Percentiles rank a stretch among this genome's conserved stretches.
Evolutionary conservation across 2,797 vertebrate genomes (phyloP).

Genomic region (Valencia hispanica): DNA sequence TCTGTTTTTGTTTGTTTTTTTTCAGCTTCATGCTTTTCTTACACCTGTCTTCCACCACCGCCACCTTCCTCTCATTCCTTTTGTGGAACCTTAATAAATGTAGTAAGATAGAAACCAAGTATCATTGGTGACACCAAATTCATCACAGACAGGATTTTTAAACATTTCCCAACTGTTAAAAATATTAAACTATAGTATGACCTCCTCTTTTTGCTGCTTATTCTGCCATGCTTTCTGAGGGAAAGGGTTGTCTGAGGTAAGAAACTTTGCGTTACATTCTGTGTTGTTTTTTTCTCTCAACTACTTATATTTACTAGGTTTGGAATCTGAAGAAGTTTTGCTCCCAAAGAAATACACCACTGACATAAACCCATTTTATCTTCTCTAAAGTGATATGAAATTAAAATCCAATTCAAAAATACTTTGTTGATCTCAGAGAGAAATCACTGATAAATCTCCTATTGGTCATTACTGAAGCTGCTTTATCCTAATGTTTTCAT

Average conservation of each 20-base stretch:
- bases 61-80: conserved; percentile 54
- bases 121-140: conserved; percentile 7
- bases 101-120: conserved; percentile 28
- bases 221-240: conserved; percentile 77
- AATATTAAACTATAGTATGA: conserved; percentile 44
- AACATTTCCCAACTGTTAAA: conserved; percentile 4
- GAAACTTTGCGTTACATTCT: conserved; percentile 30
- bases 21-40: conserved; percentile 59
- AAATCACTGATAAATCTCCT: not conserved
- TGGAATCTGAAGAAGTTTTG: conserved; percentile 1
- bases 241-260: conserved; percentile 77
- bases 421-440: too few species aligned
- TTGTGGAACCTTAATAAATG: conserved; percentile 37
- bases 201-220: conserved; percentile 67
- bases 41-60: conserved; percentile 23
- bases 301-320: not conserved
- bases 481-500: not conserved
- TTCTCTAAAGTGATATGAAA: not conserved
- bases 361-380: not conserved
- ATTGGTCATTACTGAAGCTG: conserved; percentile 1
- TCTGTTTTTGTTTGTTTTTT: conserved; percentile 45
- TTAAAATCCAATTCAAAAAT: too few species aligned
- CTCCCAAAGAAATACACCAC: not conserved
- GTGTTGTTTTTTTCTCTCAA: conserved; percentile 6
- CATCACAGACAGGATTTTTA: conserved; percentile 6